Conservation (phyloP, 2,888 invertebrate genomes). For the Orthosia gracilis region DNA sequence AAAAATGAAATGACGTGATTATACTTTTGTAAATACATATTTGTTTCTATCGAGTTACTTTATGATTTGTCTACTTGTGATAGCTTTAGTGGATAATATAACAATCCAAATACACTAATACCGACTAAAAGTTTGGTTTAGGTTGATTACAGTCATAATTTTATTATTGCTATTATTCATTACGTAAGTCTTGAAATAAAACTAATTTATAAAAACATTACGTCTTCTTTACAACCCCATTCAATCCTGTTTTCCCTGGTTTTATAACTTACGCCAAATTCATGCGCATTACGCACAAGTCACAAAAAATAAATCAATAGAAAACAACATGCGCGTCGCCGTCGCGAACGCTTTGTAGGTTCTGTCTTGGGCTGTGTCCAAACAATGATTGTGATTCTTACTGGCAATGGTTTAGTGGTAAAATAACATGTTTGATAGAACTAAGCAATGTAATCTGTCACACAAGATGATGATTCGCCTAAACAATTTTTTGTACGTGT, state of each 20-base stretch:
- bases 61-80: slow-evolving; percentile 84
- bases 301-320: slow-evolving; percentile 81
- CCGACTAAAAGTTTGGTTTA: slow-evolving; percentile 90
- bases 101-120: slow-evolving; percentile 90
- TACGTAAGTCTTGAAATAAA: slow-evolving; percentile 90
- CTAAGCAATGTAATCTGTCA: slow-evolving; percentile 84
- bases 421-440: slow-evolving; percentile 84
- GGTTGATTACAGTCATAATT: slow-evolving; percentile 89
- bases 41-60: slow-evolving; percentile 72
- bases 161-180: slow-evolving; percentile 83
- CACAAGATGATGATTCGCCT: slow-evolving; percentile 87
- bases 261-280: slow-evolving; percentile 48
- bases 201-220: slow-evolving; percentile 86
- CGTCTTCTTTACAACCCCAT: slow-evolving; percentile 50
- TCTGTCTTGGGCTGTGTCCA: slow-evolving; percentile 71
- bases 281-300: slow-evolving; percentile 78
- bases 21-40: slow-evolving; percentile 79
- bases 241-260: slow-evolving; percentile 10
- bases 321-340: slow-evolving; percentile 81
- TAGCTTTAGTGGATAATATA: slow-evolving; percentile 81
- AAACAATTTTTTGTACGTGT: slow-evolving; percentile 88
- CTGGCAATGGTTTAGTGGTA: slow-evolving; percentile 74
- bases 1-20: slow-evolving; percentile 63
- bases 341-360: slow-evolving; percentile 30
- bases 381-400: slow-evolving; percentile 80